These are phyloP conservation scores for Conchocele bisecta DNA, from an alignment of 2,888 invertebrate genomes.

Conservation along the genomic window DNA sequence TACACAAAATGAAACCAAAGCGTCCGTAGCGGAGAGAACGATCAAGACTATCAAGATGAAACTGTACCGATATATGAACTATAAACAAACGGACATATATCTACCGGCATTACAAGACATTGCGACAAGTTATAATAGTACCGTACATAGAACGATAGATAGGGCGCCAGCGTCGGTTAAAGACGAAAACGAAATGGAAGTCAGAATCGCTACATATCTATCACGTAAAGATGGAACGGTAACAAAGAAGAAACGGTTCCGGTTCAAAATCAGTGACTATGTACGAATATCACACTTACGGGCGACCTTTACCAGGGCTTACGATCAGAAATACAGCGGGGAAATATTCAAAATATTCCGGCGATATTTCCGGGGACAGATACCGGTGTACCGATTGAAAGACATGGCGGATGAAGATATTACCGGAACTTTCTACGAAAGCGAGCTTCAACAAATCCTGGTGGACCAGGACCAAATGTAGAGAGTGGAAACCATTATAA, in stretches of 20 bases:
- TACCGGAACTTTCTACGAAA: slow-evolving; percentile 52
- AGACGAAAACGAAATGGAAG: slow-evolving; percentile 38
- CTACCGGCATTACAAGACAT: slow-evolving; percentile 38
- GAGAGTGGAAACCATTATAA: no score
- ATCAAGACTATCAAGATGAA: slow-evolving; percentile 45
- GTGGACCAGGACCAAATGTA: slow-evolving; percentile 28
- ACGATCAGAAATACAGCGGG: slow-evolving; percentile 45
- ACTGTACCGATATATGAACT: slow-evolving; percentile 39
- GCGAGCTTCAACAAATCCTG: slow-evolving; percentile 47
- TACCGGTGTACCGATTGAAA: slow-evolving; percentile 43
- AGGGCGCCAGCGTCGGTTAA: slow-evolving; percentile 42
- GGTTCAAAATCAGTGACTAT: slow-evolving; percentile 49
- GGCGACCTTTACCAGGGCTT: slow-evolving; percentile 46
- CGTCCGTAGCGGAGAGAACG: slow-evolving; percentile 38
- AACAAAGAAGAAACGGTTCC: slow-evolving; percentile 26
- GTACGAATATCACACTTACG: slow-evolving; percentile 44
- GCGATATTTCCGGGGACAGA: slow-evolving; percentile 35
- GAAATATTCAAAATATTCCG: slow-evolving; percentile 51
- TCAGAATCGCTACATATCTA: slow-evolving; percentile 30
- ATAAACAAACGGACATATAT: slow-evolving; percentile 40
- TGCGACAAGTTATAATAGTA: slow-evolving; percentile 51
- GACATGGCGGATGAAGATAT: slow-evolving; percentile 43
- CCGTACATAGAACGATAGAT: slow-evolving; percentile 57
- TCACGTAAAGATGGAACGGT: slow-evolving; percentile 1
- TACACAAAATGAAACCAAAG: slow-evolving; percentile 54